Percentiles rank a stretch among this genome's conserved stretches.
phyloP scores from a whole-genome alignment of 2,797 vertebrate species.

The Acanthis flammea region DNA sequence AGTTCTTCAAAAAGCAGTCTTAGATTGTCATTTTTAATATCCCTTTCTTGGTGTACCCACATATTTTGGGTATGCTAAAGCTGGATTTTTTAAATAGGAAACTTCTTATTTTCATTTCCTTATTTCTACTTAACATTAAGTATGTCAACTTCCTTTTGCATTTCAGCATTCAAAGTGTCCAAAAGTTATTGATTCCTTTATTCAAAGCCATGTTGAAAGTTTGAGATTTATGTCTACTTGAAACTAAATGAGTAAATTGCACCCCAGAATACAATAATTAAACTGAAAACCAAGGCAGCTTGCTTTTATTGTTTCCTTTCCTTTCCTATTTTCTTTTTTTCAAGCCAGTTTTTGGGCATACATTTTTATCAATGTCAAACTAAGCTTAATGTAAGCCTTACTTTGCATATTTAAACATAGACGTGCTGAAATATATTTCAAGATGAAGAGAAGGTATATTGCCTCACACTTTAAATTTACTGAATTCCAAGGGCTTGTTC shows the following conservation, averaged over 20 bases:
- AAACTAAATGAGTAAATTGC: not conserved
- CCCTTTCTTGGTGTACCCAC: not conserved
- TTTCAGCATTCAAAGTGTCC: not conserved
- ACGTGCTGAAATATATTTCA: not conserved
- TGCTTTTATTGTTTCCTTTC: not conserved
- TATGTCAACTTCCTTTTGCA: not conserved
- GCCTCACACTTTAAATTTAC: not conserved
- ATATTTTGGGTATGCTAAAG: not conserved
- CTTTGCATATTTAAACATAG: not conserved
- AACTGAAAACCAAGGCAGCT: not conserved
- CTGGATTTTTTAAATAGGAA: not conserved
- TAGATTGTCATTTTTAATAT: not conserved
- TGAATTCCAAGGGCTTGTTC: constrained; percentile 20
- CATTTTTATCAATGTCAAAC: not conserved
- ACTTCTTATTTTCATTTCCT: not conserved
- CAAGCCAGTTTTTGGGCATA: constrained; percentile 12
- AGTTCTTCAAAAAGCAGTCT: not conserved
- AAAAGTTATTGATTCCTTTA: not conserved
- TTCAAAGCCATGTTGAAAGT: not conserved
- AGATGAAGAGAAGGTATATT: constrained; percentile 15
- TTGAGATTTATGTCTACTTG: not conserved
- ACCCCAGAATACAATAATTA: not conserved
- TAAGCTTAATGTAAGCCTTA: not conserved
- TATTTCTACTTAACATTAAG: not conserved
- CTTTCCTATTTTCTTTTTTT: not conserved